phyloP scores from a whole-genome alignment of 2,113 vertebrate genomes.

The Xiphias gladius region DNA sequence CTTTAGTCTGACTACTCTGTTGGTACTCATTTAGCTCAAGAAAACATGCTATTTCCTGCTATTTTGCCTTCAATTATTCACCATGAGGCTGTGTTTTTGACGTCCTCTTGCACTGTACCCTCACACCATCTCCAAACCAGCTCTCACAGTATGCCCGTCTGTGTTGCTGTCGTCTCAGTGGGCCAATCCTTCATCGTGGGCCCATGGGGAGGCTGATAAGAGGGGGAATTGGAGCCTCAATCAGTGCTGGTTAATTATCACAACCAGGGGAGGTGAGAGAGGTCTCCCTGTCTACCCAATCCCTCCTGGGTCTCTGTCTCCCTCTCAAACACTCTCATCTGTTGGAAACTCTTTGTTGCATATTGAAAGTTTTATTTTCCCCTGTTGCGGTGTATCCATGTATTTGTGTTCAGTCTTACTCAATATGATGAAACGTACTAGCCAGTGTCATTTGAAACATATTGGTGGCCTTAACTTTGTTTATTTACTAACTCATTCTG shows the following conservation, averaged over 20 bases:
- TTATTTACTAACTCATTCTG: not conserved
- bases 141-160: slow-evolving; percentile 45
- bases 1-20: slow-evolving; percentile 56
- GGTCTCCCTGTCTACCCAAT: slow-evolving; percentile 53
- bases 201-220: slow-evolving; percentile 73
- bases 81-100: not conserved
- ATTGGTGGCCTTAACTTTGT: not conserved
- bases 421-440: not conserved
- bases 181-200: slow-evolving; percentile 56
- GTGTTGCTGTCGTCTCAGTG: slow-evolving; percentile 48
- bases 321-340: slow-evolving; percentile 23
- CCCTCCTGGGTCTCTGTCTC: slow-evolving; percentile 56
- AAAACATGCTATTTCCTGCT: slow-evolving; percentile 42
- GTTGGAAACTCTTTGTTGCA: not conserved
- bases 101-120: not conserved
- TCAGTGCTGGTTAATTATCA: slow-evolving; percentile 83
- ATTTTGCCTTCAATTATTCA: slow-evolving; percentile 54
- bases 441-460: not conserved
- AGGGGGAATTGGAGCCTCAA: slow-evolving; percentile 75
- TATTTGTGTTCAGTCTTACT: not conserved
- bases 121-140: slow-evolving; percentile 15
- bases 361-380: not conserved
- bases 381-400: not conserved
- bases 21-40: slow-evolving; percentile 21
- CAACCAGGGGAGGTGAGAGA: slow-evolving; percentile 74